These are phyloP conservation scores for Hoplostethus mediterraneus DNA, from an alignment of 2,797 vertebrate species.

Conservation along the genomic window DNA sequence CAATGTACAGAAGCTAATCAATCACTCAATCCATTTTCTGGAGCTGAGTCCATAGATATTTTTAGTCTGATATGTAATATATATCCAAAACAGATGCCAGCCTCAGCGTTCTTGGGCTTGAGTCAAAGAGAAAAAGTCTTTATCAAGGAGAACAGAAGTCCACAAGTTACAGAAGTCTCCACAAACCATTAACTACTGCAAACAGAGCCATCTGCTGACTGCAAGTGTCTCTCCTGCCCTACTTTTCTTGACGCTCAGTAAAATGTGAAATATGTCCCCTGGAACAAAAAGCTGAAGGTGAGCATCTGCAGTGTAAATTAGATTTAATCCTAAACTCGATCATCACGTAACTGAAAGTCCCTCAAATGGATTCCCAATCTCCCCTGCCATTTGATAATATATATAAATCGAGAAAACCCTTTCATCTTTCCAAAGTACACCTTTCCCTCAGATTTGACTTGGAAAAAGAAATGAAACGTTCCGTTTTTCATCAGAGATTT, in stretches of 20 bases:
- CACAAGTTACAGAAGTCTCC: slow-evolving; percentile 15
- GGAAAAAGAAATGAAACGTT: neutral
- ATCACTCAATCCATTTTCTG: neutral
- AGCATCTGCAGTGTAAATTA: slow-evolving; percentile 39
- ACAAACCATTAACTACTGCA: slow-evolving; percentile 36
- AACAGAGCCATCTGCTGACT: slow-evolving; percentile 49
- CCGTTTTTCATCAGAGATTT: slow-evolving; percentile 2
- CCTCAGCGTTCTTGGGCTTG: neutral
- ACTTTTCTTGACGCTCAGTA: slow-evolving; percentile 45
- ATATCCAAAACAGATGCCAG: no score
- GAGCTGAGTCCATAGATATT: neutral
- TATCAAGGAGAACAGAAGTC: neutral
- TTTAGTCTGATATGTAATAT: slow-evolving; percentile 1
- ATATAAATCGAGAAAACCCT: neutral
- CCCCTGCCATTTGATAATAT: slow-evolving; percentile 34
- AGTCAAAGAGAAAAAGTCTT: slow-evolving; percentile 28
- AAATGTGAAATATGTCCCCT: slow-evolving; percentile 47
- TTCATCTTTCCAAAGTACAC: neutral
- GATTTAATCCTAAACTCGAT: slow-evolving; percentile 46
- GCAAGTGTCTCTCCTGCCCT: slow-evolving; percentile 24
- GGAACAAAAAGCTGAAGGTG: slow-evolving; percentile 45
- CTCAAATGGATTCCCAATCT: slow-evolving; percentile 30
- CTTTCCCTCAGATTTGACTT: slow-evolving; percentile 7
- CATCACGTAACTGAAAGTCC: slow-evolving; percentile 25
- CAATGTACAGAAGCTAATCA: neutral